Base-by-base conservation (phyloP, 1,140 invertebrate species). In the Cyclina sinensis region DNA sequence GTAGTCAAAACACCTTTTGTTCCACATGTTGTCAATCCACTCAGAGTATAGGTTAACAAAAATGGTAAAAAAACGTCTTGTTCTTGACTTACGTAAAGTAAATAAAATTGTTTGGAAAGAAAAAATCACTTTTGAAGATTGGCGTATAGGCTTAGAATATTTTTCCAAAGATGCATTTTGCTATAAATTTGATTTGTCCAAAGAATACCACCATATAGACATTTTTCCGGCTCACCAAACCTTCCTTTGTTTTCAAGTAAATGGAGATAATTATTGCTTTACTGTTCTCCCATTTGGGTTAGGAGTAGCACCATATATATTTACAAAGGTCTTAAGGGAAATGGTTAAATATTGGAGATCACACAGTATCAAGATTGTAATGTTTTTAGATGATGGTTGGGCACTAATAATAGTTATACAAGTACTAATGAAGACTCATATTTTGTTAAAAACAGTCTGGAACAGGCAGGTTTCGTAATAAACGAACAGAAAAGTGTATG, bases 51-150 rank as follows among this genome's bases (percentile, higher is more conserved):
- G 18, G 74, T 65, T 32, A 89, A 89, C 39, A 89, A 54, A 48
- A 18, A 51, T 11, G 70, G 74, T 24, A 43, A 89, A 89, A 39
- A 84, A 84, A 62, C 14, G 80, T 1, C 68, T 84, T 18, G 85
- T 85, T 79, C 68, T 89, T 48, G 86, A 88, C 54, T 27, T 89
- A 4, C 62, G 88, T 3, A 30, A 68, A 27, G 16, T 80, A n/a
- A 88, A 68, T 57, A 62, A 39, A 24, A 51, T 24, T 43, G 12
- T 86, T 18, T 51, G 65, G 65, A 78, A 86, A 79, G 85, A 86
- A 74, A 43, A 24, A 3, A 24, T 86, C 18, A 79, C 32, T 24
- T 86, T 86, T 79, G 74, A 79, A 65, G 85, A 86, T 30, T 11
- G 9, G 18, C 9, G 9, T 11, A 9, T 51, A 11, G 48, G 48